A percentile compares a stretch with the other conserved stretches of the same genome.
Conservation (phyloP, 2,888 invertebrate species). For the Eucriotettix oculatus region DNA sequence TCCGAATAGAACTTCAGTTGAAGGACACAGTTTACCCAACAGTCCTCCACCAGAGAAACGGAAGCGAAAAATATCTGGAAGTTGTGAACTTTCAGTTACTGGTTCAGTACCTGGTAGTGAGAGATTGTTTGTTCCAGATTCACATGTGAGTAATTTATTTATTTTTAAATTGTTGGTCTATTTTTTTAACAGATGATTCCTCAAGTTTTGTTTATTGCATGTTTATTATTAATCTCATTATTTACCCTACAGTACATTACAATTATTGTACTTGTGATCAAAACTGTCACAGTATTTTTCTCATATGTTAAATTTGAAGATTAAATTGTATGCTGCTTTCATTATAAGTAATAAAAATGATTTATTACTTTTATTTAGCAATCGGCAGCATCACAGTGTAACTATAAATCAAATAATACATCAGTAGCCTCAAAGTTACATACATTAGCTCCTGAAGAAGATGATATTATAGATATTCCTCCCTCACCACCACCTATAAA, state of each 20-base stretch:
- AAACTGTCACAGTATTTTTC: too few relatives aligned
- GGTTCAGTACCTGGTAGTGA: constrained; percentile 32
- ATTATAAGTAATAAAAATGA: too few relatives aligned
- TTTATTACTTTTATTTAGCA: constrained; percentile 13
- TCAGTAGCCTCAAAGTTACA: constrained; percentile 40
- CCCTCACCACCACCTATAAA: constrained; percentile 36
- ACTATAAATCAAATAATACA: constrained; percentile 38
- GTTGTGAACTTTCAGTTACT: constrained; percentile 45
- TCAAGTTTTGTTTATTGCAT: too few relatives aligned
- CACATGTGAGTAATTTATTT: constrained; percentile 35
- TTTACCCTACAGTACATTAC: too few relatives aligned
- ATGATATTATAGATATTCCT: constrained; percentile 34
- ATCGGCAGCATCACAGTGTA: constrained; percentile 42
- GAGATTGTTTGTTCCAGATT: constrained; percentile 41
- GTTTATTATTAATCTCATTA: too few relatives aligned
- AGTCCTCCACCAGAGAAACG: constrained; percentile 34
- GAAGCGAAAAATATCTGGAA: constrained; percentile 47
- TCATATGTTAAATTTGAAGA: too few relatives aligned
- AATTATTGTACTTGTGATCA: too few relatives aligned
- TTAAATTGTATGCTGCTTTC: too few relatives aligned
- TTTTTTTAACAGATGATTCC: too few relatives aligned
- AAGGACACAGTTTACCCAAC: constrained; percentile 20
- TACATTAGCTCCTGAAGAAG: constrained; percentile 35
- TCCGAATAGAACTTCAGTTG: constrained; percentile 23
- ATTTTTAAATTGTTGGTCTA: neutral